Percentiles rank a stretch among this genome's conserved stretches.
These are phyloP conservation scores for Pseudorectes ferrugineus DNA, from an alignment of 2,113 vertebrate species.

Conservation along the genomic window DNA sequence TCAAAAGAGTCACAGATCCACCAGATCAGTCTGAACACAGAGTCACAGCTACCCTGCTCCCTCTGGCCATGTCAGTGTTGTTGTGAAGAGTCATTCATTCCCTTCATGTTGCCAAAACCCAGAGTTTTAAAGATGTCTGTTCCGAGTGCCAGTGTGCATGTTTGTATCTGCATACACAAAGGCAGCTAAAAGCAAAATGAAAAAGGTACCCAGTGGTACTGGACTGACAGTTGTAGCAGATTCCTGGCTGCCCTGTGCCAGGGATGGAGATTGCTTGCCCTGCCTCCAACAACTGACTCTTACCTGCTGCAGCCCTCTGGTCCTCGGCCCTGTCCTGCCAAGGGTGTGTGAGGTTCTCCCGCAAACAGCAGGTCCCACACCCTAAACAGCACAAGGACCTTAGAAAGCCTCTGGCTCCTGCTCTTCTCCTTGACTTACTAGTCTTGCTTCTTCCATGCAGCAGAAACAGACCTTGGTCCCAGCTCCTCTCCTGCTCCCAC, in stretches of 20 bases:
- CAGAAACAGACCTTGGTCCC: background rate
- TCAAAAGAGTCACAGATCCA: background rate
- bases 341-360: background rate
- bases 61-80: background rate
- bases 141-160: background rate
- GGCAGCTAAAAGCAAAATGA: background rate
- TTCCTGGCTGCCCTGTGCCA: background rate
- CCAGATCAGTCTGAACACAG: background rate
- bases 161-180: background rate
- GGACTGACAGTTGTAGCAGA: background rate
- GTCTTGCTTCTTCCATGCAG: background rate
- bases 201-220: background rate
- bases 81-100: background rate
- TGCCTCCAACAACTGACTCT: background rate
- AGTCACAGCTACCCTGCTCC: background rate
- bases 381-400: background rate
- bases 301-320: background rate
- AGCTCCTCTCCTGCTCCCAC: background rate
- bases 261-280: background rate
- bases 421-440: background rate
- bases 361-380: background rate
- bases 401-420: background rate
- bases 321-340: background rate
- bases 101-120: background rate
- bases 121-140: background rate